These are phyloP conservation scores for Danio choprae DNA, from an alignment of 2,797 vertebrate genomes.

Conservation along the genomic window DNA sequence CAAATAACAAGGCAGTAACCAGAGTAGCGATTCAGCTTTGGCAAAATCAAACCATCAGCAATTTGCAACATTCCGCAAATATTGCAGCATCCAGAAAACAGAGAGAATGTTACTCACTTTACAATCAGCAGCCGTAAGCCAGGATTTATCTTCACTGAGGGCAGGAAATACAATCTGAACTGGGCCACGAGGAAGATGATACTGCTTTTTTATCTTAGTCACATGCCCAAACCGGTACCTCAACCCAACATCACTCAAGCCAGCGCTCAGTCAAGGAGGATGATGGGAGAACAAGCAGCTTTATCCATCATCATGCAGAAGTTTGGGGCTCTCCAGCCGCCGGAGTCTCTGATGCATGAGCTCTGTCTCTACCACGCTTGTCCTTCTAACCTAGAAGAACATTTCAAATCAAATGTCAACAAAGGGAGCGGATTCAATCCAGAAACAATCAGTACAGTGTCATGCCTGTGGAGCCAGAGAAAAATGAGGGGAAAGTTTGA, in stretches of 20 bases:
- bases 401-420: constrained; percentile 47
- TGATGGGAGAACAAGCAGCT: constrained; percentile 33
- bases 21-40: not conserved
- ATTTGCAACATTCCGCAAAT: constrained; percentile 1
- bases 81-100: not conserved
- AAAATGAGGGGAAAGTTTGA: not conserved
- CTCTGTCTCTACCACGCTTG: constrained; percentile 10
- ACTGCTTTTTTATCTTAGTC: constrained; percentile 44
- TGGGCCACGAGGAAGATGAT: constrained; percentile 30
- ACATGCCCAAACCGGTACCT: constrained; percentile 19
- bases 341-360: constrained; percentile 36
- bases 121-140: constrained; percentile 31
- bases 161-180: constrained; percentile 41
- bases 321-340: constrained; percentile 12
- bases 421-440: constrained; percentile 13
- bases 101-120: constrained; percentile 4
- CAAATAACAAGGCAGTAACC: not conserved
- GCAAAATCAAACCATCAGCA: constrained; percentile 1
- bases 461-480: not conserved
- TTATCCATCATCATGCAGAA: constrained; percentile 46
- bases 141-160: constrained; percentile 34
- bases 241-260: constrained; percentile 31
- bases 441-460: constrained; percentile 2
- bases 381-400: constrained; percentile 42
- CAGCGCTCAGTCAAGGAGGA: constrained; percentile 23